phyloP scores from a whole-genome alignment of 2,797 vertebrate genomes.

The Sarcophilus harrisii region DNA sequence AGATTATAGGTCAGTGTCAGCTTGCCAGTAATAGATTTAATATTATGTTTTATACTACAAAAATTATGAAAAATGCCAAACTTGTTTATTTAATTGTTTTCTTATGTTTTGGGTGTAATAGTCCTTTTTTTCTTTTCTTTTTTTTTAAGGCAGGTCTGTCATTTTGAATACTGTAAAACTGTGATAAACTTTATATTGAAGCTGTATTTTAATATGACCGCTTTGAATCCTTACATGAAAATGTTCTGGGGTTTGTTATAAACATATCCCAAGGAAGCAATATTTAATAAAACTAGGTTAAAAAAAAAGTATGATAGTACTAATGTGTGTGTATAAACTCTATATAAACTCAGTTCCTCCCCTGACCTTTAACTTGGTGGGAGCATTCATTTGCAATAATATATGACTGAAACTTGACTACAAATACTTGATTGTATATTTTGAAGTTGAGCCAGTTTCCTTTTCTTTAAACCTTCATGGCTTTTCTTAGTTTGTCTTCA shows the following conservation, averaged over 20 bases:
- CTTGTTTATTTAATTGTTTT: constrained; percentile 92
- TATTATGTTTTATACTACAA: constrained; percentile 93
- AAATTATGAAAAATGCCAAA: constrained; percentile 91
- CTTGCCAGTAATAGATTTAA: constrained; percentile 88
- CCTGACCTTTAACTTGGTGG: constrained; percentile 69
- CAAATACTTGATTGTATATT: constrained; percentile 66
- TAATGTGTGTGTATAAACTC: constrained; percentile 77
- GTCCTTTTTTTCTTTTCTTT: constrained; percentile 86
- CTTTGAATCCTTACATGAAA: constrained; percentile 91
- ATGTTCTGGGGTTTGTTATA: constrained; percentile 90
- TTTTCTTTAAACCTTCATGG: constrained; percentile 70
- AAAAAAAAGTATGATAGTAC: constrained; percentile 77
- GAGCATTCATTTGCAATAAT: constrained; percentile 63
- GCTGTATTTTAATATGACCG: constrained; percentile 98
- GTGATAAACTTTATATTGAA: constrained; percentile 97
- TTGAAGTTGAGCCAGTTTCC: constrained; percentile 51
- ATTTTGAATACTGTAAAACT: constrained; percentile 97
- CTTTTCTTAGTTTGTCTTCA: constrained; percentile 58
- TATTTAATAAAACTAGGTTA: constrained; percentile 97
- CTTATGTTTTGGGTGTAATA: constrained; percentile 89
- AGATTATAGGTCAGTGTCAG: constrained; percentile 85
- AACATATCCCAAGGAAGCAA: constrained; percentile 91
- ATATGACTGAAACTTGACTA: constrained; percentile 67
- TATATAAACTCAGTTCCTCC: constrained; percentile 68
- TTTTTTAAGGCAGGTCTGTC: constrained; percentile 88